Evolutionary conservation across 2,888 invertebrate species (phyloP).

Genomic region (Caradrina clavipalpis): DNA sequence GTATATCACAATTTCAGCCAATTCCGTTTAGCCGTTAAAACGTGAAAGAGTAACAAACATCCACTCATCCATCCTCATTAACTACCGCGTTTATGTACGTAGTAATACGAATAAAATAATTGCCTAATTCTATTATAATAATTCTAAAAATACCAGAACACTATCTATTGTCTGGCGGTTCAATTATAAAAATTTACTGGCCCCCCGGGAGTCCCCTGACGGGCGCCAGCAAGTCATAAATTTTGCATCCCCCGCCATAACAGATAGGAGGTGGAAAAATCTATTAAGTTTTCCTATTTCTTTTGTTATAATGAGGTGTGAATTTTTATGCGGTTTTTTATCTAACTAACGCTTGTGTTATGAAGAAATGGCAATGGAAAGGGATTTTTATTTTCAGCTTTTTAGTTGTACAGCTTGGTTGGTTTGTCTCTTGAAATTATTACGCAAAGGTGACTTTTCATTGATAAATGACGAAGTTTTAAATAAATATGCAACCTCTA

Average conservation of each 20-base stretch:
- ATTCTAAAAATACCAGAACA: not conserved
- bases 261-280: slow-evolving; percentile 42
- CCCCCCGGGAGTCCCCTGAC: slow-evolving; percentile 70
- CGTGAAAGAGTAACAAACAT: too few species aligned
- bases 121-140: not conserved
- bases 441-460: too few species aligned
- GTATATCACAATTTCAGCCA: too few species aligned
- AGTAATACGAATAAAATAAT: slow-evolving; percentile 12
- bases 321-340: slow-evolving; percentile 15
- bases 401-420: too few species aligned
- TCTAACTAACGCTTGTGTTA: not conserved
- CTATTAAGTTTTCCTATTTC: slow-evolving; percentile 48
- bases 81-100: too few species aligned
- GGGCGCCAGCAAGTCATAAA: slow-evolving; percentile 68
- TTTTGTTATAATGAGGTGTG: slow-evolving; percentile 47
- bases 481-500: too few species aligned
- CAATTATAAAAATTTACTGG: slow-evolving; percentile 83
- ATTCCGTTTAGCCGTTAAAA: too few species aligned
- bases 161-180: slow-evolving; percentile 56
- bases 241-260: slow-evolving; percentile 68
- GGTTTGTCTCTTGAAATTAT: too few species aligned
- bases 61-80: too few species aligned
- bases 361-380: not conserved
- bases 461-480: too few species aligned
- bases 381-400: not conserved